Conservation (phyloP, 2,888 invertebrate species). For the Syrphus vitripennis region DNA sequence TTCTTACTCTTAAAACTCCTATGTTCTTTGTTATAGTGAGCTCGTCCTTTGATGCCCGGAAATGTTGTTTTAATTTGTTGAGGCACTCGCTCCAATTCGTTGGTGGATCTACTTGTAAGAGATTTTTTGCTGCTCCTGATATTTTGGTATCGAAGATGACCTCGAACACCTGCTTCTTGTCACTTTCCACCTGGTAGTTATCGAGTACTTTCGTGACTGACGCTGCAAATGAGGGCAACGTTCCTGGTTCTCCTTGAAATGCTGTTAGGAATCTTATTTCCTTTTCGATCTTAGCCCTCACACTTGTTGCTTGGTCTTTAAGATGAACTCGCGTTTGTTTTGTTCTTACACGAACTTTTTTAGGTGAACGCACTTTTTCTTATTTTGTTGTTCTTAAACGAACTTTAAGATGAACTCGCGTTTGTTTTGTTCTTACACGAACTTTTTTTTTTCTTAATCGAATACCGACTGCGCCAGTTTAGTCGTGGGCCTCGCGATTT, state of each 20-base stretch:
- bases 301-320: neutral
- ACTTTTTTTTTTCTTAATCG: no score
- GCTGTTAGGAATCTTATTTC: neutral
- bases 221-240: neutral
- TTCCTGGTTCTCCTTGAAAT: neutral
- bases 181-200: neutral
- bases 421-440: no score
- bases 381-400: no score
- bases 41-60: neutral
- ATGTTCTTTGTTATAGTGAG: neutral
- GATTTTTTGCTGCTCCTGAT: neutral
- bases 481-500: no score
- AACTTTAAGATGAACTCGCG: no score
- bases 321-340: no score
- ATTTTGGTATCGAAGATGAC: neutral
- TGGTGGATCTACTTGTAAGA: neutral
- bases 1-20: neutral
- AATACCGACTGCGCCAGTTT: no score
- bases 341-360: no score
- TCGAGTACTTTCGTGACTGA: neutral
- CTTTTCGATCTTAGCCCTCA: neutral
- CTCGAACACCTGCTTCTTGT: neutral
- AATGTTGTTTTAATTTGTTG: neutral
- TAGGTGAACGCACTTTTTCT: no score
- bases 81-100: neutral